Evolutionary conservation across 2,113 vertebrate genomes (phyloP).

Genomic region (Caloenas nicobarica): DNA sequence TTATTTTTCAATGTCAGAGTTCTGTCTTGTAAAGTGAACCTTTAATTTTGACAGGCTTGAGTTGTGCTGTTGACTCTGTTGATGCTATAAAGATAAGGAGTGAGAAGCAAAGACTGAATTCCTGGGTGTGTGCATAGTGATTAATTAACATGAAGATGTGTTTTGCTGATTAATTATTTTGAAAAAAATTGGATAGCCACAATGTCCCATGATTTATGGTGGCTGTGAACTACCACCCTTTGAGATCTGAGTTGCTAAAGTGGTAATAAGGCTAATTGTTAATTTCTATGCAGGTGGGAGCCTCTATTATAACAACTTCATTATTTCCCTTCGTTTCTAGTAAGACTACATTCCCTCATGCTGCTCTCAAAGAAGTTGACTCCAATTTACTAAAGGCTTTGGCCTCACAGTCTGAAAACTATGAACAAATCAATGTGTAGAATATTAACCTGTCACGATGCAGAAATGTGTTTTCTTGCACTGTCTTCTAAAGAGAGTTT

Average conservation of each 20-base stretch:
- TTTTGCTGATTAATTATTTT: background rate
- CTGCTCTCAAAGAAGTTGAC: background rate
- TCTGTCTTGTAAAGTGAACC: background rate
- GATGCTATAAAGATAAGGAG: background rate
- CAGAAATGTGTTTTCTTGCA: constrained; percentile 55
- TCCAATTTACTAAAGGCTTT: constrained; percentile 12
- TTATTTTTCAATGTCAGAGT: background rate
- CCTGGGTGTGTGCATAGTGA: background rate
- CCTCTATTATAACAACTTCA: background rate
- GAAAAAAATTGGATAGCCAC: background rate
- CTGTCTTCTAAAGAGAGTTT: constrained; percentile 48
- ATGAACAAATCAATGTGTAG: constrained; percentile 42
- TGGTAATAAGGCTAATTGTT: background rate
- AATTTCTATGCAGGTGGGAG: background rate
- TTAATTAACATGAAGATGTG: background rate
- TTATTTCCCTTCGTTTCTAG: background rate
- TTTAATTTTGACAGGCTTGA: background rate
- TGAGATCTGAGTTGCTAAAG: background rate
- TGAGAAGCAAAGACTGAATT: background rate
- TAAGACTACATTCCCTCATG: background rate
- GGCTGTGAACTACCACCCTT: background rate
- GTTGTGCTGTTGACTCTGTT: background rate
- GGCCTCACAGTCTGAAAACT: background rate
- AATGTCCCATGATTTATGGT: background rate
- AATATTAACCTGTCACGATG: constrained; percentile 58